Base-by-base conservation (phyloP, 2,113 vertebrate genomes). In the Cyprinodon tularosa region DNA sequence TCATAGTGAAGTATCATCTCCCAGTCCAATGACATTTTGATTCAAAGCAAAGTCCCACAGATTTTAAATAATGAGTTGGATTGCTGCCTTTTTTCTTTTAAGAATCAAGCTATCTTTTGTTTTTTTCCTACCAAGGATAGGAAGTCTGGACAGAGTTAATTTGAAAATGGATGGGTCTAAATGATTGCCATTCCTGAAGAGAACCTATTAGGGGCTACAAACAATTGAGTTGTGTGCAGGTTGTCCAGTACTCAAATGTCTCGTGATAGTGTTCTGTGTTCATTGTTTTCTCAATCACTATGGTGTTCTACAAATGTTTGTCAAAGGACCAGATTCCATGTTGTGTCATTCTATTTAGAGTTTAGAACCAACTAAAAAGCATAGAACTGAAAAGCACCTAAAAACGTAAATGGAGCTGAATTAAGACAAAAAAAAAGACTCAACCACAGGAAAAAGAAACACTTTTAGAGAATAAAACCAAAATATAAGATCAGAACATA, bases 1-100 rank as follows among this genome's bases (percentile, higher is more conserved):
- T 93, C 84, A 86, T 62, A 75, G 72, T 76, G 83, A 90, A 69
- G 89, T 84, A 93, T 90, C 86, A 88, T 90, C 90, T 84, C 62
- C 7, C 13, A 40, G 76, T 80, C 78, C 82, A 72, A 57, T 90
- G 89, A 91, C 89, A 91, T 91, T 90, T 90, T 80, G 81, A 88
- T 82, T 86, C 86, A 86, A 89, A 80, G 72, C 65, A 83, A 67
- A 78, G 63, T 76, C 68, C 50, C n/a, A 66, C 70, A 73, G 75
- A 88, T 84, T 77, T 80, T 37, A 81, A 77, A 84, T 81, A 77
- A 86, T 85, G 73, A 62, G 77, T 88, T 85, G 70, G 72, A 74
- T 76, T 10, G 57, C 22, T 89, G 89, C 80, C 84, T 77, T 86
- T 89, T 87, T 65, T 83, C 74, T 80, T 72, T 61, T 67, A 64